phyloP scores from a whole-genome alignment of 2,113 vertebrate species.

The Marcusenius ussheri region DNA sequence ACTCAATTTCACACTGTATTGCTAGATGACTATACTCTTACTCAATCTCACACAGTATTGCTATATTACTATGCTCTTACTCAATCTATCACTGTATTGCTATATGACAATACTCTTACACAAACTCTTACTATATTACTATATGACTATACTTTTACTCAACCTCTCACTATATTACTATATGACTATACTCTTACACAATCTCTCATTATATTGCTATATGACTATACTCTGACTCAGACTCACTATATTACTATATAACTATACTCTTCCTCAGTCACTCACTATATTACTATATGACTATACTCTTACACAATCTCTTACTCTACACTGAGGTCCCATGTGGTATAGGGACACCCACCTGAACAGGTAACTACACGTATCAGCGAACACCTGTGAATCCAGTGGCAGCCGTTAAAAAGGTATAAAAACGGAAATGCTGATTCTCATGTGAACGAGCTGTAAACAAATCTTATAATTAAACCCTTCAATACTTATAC shows the following conservation, averaged over 20 bases:
- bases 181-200: no score
- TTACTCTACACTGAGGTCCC: neutral
- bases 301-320: neutral
- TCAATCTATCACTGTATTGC: neutral
- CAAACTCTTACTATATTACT: neutral
- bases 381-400: neutral
- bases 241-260: no score
- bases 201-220: neutral
- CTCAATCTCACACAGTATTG: neutral
- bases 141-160: neutral
- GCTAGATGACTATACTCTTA: neutral
- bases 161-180: neutral
- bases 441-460: neutral
- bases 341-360: neutral
- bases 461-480: neutral
- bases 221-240: no score
- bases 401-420: neutral
- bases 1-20: neutral
- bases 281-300: neutral
- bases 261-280: neutral
- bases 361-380: neutral
- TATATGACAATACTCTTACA: neutral
- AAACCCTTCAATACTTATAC: neutral
- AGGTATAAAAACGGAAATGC: neutral
- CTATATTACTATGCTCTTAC: neutral